Evolutionary conservation across 2,888 invertebrate genomes (phyloP), one percentile per base, ranked within the genome.

Genomic region (Halictus quadricinctus): DNA sequence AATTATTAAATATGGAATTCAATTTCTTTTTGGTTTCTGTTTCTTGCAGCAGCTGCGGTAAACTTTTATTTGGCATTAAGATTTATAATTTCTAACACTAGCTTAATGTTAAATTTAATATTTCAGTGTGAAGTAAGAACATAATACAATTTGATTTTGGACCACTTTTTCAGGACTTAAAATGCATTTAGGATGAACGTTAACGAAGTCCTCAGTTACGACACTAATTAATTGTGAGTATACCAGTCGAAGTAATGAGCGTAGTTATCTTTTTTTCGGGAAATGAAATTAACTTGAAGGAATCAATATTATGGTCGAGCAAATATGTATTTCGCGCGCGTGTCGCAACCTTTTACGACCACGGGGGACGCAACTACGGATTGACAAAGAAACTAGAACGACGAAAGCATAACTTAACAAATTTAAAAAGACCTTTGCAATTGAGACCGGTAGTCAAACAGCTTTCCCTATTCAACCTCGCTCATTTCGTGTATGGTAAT

Each of bases 351-450:
- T 75, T 82, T 83, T 66, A 78, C 36, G 41, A 12, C n/a, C 2
- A 25, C 13, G 8, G 36, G 18, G 54, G 29, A 77, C 72, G 76
- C 43, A 66, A 73, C 48, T n/a, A 54, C 58, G n/a, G n/a, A 21
- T 76, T 60, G 50, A 83, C 72, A 77, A 73, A 74, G 64, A 64
- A 79, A 82, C 43, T 8, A 43, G 29, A 66, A 72, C 70, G 75
- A 70, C 70, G 70, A 48, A 60, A 50, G 10, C 29, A 43, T 25
- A 46, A n/a, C 7, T 46, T 36, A 21, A 43, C 29, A 25, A 36
- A 12, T 72, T 76, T 43, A 48, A 76, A 78, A 66, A 46, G 75
- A 43, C 50, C 21, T 76, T 80, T 46, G n/a, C 48, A 46, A 46
- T 54, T 15, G 29, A 29, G 46, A 48, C 29, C 7, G 10, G 41